Base-by-base conservation (phyloP, 1,140 invertebrate species). In the Tetranychus cinnabarinus region DNA sequence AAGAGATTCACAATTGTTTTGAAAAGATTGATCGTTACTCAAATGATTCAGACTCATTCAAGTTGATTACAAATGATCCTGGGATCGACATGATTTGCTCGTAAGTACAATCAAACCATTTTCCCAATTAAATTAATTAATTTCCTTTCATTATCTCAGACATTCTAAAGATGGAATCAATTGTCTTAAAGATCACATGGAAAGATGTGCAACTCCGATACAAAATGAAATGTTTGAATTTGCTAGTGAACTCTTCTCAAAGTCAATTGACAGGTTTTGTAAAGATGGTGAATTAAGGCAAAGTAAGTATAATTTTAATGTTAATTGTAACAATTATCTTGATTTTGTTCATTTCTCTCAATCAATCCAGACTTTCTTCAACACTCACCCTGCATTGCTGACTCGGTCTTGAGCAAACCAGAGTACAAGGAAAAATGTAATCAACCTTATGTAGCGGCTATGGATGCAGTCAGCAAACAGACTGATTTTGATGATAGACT, bases 221-320 rank as follows among this genome's bases (percentile, higher is more conserved):
- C 68, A 69, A 61, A 58, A 63, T 42, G 67, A 69, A 64, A 36
- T 69, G 37, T 62, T 68, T n/a, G 62, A 68, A 35, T 63, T 69
- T 10, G 59, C 62, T 15, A 55, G 59, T 52, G 68, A 69, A 59
- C 62, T 65, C 23, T 64, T 67, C 35, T n/a, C 58, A 15, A 58
- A 63, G 10, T 66, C 65, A n/a, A 57, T 66, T 5, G 61, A 67
- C 13, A 60, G 66, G 36, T 69, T 69, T 58, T 69, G 68, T 47
- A n/a, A 62, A 23, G 23, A 50, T 12, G 59, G 59, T 10, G 35
- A 58, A n/a, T 37, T 56, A 31, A 55, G 59, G 34, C 39, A 61
- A 48, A 42, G 63, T 64, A 56, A 62, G 57, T 57, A 36, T 1
- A 5, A 42, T 6, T 42, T 42, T 10, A 42, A 42, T 42, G 5